These are phyloP conservation scores for Pygmarrhopalites habei DNA, from an alignment of 1,140 invertebrate genomes.

Conservation along the genomic window DNA sequence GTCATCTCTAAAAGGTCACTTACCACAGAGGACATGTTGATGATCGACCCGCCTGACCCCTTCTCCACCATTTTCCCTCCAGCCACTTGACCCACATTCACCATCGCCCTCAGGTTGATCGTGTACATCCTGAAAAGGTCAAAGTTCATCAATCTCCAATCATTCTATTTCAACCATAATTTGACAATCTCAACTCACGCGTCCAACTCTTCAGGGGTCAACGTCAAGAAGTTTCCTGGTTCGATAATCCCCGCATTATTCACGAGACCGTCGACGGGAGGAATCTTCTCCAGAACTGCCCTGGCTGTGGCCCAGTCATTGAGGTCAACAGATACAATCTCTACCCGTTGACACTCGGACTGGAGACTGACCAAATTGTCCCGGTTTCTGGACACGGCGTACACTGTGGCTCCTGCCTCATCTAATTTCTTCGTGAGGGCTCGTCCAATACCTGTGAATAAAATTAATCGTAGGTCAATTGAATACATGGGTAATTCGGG, in stretches of 20 bases:
- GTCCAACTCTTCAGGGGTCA: background rate
- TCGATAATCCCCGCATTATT: constrained; percentile 13
- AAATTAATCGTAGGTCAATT: too few relatives aligned
- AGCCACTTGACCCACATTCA: constrained; percentile 73
- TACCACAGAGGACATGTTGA: constrained; percentile 23
- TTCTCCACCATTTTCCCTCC: constrained; percentile 57
- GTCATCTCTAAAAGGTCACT: background rate
- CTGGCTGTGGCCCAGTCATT: constrained; percentile 27
- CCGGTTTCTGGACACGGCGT: constrained; percentile 45
- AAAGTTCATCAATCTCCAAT: too few relatives aligned
- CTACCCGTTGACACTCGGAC: constrained; percentile 36
- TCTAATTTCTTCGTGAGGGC: constrained; percentile 41
- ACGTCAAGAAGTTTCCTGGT: background rate
- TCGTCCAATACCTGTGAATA: constrained; percentile 44
- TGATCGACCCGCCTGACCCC: constrained; percentile 2
- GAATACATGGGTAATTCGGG: too few relatives aligned
- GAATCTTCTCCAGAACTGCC: constrained; percentile 28
- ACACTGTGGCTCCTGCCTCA: constrained; percentile 43
- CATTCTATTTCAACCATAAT: too few relatives aligned
- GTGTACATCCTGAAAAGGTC: constrained; percentile 66
- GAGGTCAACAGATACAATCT: constrained; percentile 30
- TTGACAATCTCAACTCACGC: too few relatives aligned
- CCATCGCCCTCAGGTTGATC: constrained; percentile 73
- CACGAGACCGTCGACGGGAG: constrained; percentile 30
- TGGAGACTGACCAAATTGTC: constrained; percentile 43